A percentile compares a stretch with the other conserved stretches of the same genome.
Evolutionary conservation across 2,888 invertebrate species (phyloP).

Genomic region (Peribatodes rhomboidaria): DNA sequence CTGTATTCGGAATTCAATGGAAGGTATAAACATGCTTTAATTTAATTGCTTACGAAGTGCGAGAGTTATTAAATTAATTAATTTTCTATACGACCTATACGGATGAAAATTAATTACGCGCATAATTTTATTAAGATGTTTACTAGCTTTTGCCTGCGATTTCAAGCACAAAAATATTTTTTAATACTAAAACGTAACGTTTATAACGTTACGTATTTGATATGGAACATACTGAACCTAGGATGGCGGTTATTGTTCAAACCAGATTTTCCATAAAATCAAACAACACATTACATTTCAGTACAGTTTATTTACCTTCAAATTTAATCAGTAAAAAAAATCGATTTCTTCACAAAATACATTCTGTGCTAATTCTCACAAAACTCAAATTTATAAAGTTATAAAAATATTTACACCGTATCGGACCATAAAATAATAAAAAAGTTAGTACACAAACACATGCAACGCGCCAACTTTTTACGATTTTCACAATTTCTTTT

Average conservation of each 20-base stretch:
- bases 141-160: background rate
- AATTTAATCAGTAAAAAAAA: no score
- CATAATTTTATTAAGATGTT: background rate
- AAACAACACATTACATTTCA: no score
- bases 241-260: no score
- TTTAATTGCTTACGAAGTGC: background rate
- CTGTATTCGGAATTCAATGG: constrained; percentile 20
- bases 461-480: constrained; percentile 33
- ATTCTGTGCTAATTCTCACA: background rate
- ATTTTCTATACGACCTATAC: background rate
- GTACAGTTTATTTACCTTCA: no score
- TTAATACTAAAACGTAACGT: no score
- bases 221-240: no score
- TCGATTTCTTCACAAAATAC: no score
- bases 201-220: no score
- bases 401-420: constrained; percentile 14
- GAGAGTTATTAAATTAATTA: background rate
- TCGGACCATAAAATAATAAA: constrained; percentile 13
- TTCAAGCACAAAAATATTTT: background rate
- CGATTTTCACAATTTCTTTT: constrained; percentile 44
- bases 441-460: constrained; percentile 17
- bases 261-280: no score
- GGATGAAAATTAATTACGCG: background rate
- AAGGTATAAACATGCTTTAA: constrained; percentile 2
- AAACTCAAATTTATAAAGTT: constrained; percentile 6